phyloP scores from a whole-genome alignment of 2,888 invertebrate genomes.

The Caenorhabditis macrosperma region DNA sequence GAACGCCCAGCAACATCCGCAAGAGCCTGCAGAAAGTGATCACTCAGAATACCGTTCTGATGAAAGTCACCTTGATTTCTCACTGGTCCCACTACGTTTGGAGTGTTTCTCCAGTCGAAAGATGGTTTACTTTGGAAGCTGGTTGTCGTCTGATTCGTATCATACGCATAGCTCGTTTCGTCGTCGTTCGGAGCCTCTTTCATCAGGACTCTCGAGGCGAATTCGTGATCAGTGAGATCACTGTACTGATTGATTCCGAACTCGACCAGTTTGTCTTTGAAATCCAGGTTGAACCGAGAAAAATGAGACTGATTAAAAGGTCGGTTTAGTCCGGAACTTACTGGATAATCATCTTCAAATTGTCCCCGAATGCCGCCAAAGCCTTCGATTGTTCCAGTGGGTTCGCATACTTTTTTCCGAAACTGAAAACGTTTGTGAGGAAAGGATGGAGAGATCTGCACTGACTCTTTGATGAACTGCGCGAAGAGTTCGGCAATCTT shows the following conservation, averaged over 20 bases:
- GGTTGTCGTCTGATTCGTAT: too few relatives aligned
- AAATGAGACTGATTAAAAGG: not conserved
- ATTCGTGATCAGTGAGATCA: not conserved
- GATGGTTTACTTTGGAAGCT: not conserved
- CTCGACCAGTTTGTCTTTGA: not conserved
- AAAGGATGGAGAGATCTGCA: too few relatives aligned
- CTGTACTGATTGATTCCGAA: not conserved
- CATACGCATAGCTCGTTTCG: not conserved
- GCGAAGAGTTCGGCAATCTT: not conserved
- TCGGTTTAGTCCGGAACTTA: too few relatives aligned
- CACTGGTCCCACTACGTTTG: not conserved
- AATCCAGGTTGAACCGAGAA: not conserved
- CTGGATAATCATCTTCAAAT: not conserved
- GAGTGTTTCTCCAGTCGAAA: not conserved
- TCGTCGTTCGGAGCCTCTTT: not conserved
- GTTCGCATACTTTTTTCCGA: not conserved
- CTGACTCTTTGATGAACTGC: not conserved
- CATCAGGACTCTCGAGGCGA: not conserved
- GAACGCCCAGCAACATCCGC: conserved; percentile 23
- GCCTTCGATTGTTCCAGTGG: not conserved
- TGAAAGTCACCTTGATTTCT: not conserved
- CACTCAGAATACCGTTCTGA: too few relatives aligned
- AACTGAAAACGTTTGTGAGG: not conserved
- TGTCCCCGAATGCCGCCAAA: not conserved
- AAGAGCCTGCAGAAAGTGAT: too few relatives aligned